These are phyloP conservation scores for Acrobasis consociella DNA, from an alignment of 2,888 invertebrate genomes.

Conservation along the genomic window DNA sequence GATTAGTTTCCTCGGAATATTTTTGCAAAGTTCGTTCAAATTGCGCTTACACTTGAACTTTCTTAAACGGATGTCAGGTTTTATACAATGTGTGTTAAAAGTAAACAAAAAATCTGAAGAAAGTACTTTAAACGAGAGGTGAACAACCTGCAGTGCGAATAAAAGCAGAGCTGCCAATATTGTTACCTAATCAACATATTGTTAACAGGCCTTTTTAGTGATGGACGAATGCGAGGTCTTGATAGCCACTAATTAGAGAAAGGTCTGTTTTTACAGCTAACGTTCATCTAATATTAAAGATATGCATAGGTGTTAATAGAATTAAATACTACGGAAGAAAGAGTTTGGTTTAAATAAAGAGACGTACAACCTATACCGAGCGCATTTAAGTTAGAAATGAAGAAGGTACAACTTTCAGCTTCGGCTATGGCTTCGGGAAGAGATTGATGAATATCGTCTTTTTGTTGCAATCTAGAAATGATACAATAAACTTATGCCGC, in stretches of 20 bases:
- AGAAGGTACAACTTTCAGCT: too few relatives aligned
- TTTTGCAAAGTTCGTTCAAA: background rate
- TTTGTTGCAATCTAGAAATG: too few relatives aligned
- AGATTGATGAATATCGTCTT: too few relatives aligned
- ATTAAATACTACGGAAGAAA: background rate
- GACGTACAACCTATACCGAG: too few relatives aligned
- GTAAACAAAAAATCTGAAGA: constrained; percentile 4
- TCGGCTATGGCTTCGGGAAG: too few relatives aligned
- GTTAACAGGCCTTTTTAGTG: constrained; percentile 20
- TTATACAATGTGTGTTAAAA: background rate
- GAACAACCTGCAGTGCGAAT: constrained; percentile 19
- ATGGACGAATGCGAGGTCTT: constrained; percentile 3
- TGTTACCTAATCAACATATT: constrained; percentile 23
- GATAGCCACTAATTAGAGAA: constrained; percentile 16
- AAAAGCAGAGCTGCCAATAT: constrained; percentile 11
- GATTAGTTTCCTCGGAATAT: too few relatives aligned
- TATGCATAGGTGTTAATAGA: constrained; percentile 20
- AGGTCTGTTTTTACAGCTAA: constrained; percentile 5
- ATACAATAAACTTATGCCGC: too few relatives aligned
- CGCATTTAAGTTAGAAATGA: too few relatives aligned
- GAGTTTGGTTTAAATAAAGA: too few relatives aligned
- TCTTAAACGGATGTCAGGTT: background rate
- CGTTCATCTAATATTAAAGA: background rate
- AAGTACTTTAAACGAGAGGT: constrained; percentile 18
- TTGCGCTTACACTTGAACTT: background rate